These are phyloP conservation scores for Macrobrachium nipponense DNA, from an alignment of 1,140 invertebrate species.

Conservation along the genomic window DNA sequence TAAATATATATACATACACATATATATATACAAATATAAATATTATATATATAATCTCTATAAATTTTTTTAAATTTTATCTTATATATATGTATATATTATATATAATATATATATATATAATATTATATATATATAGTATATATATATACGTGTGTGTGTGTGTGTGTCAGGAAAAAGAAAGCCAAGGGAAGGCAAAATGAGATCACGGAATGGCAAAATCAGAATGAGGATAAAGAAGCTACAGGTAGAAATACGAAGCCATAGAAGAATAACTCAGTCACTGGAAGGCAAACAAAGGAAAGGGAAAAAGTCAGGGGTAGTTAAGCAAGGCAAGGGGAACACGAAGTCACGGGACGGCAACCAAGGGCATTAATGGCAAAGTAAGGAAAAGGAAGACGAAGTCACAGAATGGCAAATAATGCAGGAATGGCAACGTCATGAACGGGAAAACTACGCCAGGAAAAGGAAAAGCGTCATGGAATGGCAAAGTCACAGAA, in stretches of 20 bases:
- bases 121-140: too few relatives aligned
- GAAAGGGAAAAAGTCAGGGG: background rate
- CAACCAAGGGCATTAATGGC: background rate
- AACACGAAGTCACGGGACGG: background rate
- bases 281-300: background rate
- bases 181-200: background rate
- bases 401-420: too few relatives aligned
- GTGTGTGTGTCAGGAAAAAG: background rate
- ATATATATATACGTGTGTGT: too few relatives aligned
- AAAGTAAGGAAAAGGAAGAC: background rate
- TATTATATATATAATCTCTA: too few relatives aligned
- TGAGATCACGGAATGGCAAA: background rate
- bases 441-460: background rate
- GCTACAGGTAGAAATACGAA: background rate
- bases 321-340: background rate
- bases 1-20: too few relatives aligned
- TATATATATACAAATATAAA: too few relatives aligned
- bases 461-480: background rate
- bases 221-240: background rate
- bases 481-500: background rate
- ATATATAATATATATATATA: too few relatives aligned
- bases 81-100: too few relatives aligned
- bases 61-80: too few relatives aligned
- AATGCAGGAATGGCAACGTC: too few relatives aligned
- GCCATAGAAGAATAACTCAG: background rate